Base-by-base conservation (phyloP, 1,140 invertebrate species). In the Drosophila tani region DNA sequence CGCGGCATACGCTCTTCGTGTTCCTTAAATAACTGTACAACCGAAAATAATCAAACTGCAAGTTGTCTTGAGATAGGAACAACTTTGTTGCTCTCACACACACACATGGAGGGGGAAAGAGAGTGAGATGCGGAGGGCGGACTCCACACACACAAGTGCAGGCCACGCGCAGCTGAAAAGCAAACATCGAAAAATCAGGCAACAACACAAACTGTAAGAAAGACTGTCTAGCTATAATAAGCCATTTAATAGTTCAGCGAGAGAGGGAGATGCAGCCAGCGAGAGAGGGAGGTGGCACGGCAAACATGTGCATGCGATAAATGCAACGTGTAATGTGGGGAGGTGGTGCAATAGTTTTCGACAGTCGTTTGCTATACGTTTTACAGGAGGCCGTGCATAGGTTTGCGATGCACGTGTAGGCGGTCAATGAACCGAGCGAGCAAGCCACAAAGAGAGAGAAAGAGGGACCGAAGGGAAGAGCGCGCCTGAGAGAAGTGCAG, bases 351-450 rank as follows among this genome's bases (percentile, higher is more conserved):
- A 27, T 8, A 50, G 85, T 90, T 91, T 91, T 81, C 75, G 35
- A 91, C 87, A 75, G 29, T 3, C 27, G n/a, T n/a, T 29, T 14
- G 11, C 29, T 53, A 50, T 40, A 14, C 45, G 9, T 46, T 79
- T 21, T 75, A 70, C 62, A 79, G 29, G 90, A 91, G 90, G 90
- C 19, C 45, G 76, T 90, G 90, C 85, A 86, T 60, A 9, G 24
- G 70, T 90, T 91, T 91, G 68, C 81, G 55, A 91, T 79, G 77
- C 80, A 91, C 77, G 82, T 86, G 80, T 67, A 56, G 60, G 49
- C 90, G 90, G 90, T 91, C 90, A 90, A 81, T 91, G 90, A 91
- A 91, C 90, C 71, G 63, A 51, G 41, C 47, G 21, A 76, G 19
- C 47, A 35, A 71, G 59, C 65, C 41, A 46, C 27, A 40, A 49